Evolutionary conservation across 2,113 vertebrate genomes (phyloP), one percentile per base, ranked within the genome.

Genomic region (Scalopus aquaticus): DNA sequence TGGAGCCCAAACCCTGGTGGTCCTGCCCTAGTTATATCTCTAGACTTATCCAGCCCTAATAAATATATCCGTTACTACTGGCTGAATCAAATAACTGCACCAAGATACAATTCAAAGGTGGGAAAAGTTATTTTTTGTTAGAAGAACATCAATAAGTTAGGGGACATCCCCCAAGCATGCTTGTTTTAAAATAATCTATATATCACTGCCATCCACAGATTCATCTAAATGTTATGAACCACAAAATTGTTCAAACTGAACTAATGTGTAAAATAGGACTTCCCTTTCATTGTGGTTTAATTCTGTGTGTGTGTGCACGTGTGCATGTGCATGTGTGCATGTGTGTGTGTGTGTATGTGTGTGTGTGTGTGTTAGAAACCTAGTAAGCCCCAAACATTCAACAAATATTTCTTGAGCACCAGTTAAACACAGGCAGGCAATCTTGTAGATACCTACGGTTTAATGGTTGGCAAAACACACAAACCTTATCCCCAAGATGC

Each of bases 181-280:
- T 70, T 89, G 16, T 76, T 89, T 73, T 79, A 39, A 86, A 87
- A 73, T 77, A 35, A 92, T 73, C 54, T 73, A 39, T 56, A 9
- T 76, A 73, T 76, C 58, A 39, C 67, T 81, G 51, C 44, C 67
- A 86, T 22, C 39, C 77, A 93, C 28, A 81, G 37, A 88, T 67
- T 88, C 62, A 72, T 37, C 44, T 90, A 64, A 49, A 87, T 51
- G 88, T 93, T 93, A 44, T 70, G 35, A 91, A 87, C 58, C 44
- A 60, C 16, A 17, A n/a, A 20, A 94, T 46, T 54, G 9, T 90
- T 95, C n/a, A 82, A 26, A 94, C 65, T 82, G 64, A 92, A 69
- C 19, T 37, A 87, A 42, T 39, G 19, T n/a, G 2, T 83, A 69
- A 87, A 95, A 58, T 62, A 93, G 22, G 46, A 51, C 9, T 74